phyloP scores from a whole-genome alignment of 2,113 vertebrate species.

The Ammodytes dubius region DNA sequence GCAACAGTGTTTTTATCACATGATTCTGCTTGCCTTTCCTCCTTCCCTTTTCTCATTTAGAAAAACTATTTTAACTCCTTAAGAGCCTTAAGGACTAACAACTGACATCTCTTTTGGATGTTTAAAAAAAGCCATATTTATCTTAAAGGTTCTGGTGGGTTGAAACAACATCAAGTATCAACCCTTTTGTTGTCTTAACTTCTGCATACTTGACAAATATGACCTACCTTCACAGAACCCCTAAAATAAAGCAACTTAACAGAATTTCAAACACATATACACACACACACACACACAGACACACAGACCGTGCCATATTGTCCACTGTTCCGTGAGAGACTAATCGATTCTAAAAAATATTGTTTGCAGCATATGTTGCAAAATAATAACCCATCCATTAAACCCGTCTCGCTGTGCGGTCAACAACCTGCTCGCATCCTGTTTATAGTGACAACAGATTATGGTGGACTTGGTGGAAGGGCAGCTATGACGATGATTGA shows the following conservation, averaged over 20 bases:
- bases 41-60: constrained; percentile 2
- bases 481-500: constrained; percentile 32
- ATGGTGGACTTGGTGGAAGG: constrained; percentile 34
- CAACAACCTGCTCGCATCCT: constrained; percentile 52
- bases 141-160: too few relatives aligned
- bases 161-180: too few relatives aligned
- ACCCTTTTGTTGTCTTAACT: too few relatives aligned
- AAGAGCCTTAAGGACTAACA: constrained; percentile 7
- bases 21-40: constrained; percentile 8
- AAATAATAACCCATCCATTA: constrained; percentile 64
- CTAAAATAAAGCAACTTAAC: too few relatives aligned
- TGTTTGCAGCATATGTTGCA: constrained; percentile 47
- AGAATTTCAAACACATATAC: not conserved
- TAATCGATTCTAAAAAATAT: constrained; percentile 58
- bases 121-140: not conserved
- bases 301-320: constrained; percentile 11
- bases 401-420: constrained; percentile 40
- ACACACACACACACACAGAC: constrained; percentile 13
- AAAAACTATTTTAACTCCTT: constrained; percentile 8
- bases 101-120: constrained; percentile 10
- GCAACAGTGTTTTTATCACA: not conserved
- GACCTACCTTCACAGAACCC: too few relatives aligned
- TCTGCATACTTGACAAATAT: too few relatives aligned
- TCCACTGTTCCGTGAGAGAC: constrained; percentile 45
- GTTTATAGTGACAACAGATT: constrained; percentile 45